Evolutionary conservation across 1,140 invertebrate genomes (phyloP).

Genomic region (Eumeta japonica): DNA sequence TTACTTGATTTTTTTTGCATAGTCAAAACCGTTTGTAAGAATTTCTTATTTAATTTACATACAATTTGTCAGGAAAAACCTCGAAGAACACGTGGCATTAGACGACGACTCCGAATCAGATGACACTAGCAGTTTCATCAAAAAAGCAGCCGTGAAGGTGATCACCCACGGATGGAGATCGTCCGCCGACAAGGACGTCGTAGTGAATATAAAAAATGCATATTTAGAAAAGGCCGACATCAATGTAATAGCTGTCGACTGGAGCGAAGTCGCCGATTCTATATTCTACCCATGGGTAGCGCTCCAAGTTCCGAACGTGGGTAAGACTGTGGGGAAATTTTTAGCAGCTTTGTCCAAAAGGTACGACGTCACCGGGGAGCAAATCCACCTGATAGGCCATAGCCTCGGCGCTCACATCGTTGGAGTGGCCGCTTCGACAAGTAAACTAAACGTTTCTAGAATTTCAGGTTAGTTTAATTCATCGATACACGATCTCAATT

Average conservation of each 20-base stretch:
- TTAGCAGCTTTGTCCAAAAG: conserved; percentile 59
- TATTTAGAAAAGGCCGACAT: conserved; percentile 16
- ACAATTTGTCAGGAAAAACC: too few species aligned
- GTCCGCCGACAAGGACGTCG: conserved; percentile 9
- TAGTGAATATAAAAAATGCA: conserved; percentile 13
- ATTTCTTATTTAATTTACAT: too few species aligned
- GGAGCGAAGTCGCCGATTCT: conserved; percentile 59
- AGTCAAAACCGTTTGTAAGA: too few species aligned
- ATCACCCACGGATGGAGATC: conserved; percentile 24
- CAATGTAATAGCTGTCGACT: conserved; percentile 57
- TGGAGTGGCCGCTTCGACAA: conserved; percentile 68
- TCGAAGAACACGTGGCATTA: conserved; percentile 9
- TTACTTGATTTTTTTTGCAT: too few species aligned
- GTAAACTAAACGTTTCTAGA: conserved; percentile 55
- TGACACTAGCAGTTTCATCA: conserved; percentile 2
- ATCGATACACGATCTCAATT: background rate
- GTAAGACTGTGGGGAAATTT: conserved; percentile 56
- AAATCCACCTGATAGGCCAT: conserved; percentile 70
- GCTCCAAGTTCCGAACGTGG: conserved; percentile 58
- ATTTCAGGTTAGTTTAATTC: conserved; percentile 55
- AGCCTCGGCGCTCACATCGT: conserved; percentile 83
- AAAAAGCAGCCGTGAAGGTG: conserved; percentile 12
- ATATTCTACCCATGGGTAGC: conserved; percentile 63
- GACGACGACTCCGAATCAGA: conserved; percentile 2
- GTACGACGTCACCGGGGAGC: conserved; percentile 50